A percentile compares a stretch with the other conserved stretches of the same genome.
Conservation (phyloP, 2,113 vertebrate species). For the Sphaerodactylus townsendi region DNA sequence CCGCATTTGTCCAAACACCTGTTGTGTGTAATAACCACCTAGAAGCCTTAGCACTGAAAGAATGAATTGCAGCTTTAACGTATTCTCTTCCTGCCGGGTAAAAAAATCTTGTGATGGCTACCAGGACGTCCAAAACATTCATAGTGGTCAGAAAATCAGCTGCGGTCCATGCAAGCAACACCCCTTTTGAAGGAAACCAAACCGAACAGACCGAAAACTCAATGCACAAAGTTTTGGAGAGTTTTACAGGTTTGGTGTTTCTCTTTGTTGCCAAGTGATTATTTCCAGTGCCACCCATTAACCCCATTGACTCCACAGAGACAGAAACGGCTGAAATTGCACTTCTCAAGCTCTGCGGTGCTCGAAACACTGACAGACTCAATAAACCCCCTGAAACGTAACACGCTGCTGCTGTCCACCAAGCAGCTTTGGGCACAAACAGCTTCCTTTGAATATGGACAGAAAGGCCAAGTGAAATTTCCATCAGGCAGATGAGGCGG, state of each 20-base stretch:
- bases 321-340: constrained; percentile 39
- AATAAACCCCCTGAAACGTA: constrained; percentile 49
- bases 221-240: background rate
- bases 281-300: constrained; percentile 39
- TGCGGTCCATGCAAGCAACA: no score
- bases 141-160: background rate
- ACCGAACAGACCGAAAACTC: background rate
- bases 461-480: constrained; percentile 65
- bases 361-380: constrained; percentile 21
- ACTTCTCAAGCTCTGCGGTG: constrained; percentile 20
- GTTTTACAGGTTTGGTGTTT: constrained; percentile 28
- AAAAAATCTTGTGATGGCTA: no score
- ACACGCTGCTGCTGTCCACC: constrained; percentile 42
- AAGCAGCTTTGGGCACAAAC: constrained; percentile 51
- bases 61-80: no score
- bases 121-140: background rate
- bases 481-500: constrained; percentile 62
- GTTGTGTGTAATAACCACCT: no score
- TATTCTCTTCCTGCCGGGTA: no score
- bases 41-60: no score
- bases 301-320: constrained; percentile 51
- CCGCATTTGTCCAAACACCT: no score
- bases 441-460: constrained; percentile 64
- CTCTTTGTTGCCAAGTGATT: constrained; percentile 41
- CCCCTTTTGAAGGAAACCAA: background rate